Conservation (phyloP, 2,797 vertebrate species). For the Phoeniculus purpureus region DNA sequence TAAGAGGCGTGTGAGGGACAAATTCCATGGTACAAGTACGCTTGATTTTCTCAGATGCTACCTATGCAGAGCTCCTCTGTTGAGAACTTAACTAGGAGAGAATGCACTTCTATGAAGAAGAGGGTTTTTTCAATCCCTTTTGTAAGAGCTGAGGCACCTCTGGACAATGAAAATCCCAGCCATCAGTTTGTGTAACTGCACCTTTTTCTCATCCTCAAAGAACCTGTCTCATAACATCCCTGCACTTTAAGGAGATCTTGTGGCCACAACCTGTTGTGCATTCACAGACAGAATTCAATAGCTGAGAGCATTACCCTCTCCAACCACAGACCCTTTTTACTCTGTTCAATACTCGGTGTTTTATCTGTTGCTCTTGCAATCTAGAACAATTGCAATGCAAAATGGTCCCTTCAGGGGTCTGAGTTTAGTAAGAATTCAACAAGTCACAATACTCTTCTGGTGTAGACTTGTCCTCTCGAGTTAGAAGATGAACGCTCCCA, state of each 20-base stretch:
- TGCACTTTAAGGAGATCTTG: not conserved
- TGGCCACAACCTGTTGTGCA: not conserved
- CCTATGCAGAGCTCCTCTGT: not conserved
- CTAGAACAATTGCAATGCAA: not conserved
- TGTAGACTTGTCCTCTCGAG: not conserved
- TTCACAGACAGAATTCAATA: not conserved
- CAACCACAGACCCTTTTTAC: not conserved
- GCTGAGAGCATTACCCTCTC: not conserved
- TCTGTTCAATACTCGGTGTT: rapidly evolving
- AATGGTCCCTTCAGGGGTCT: not conserved
- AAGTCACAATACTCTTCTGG: not conserved
- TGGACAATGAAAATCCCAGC: not conserved
- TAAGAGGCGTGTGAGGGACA: not conserved
- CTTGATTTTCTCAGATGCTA: not conserved
- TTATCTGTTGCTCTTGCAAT: not conserved
- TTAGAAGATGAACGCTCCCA: not conserved
- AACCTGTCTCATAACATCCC: not conserved
- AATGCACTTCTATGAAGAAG: not conserved
- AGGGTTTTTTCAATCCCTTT: rapidly evolving
- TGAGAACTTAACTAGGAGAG: not conserved
- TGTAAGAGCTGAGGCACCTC: not conserved
- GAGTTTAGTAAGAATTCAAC: not conserved
- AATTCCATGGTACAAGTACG: not conserved
- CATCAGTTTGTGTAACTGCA: not conserved
- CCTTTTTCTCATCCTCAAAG: not conserved